Evolutionary conservation across 2,113 vertebrate species (phyloP), one percentile per base, ranked within the genome.

Genomic region (Myodes glareolus): DNA sequence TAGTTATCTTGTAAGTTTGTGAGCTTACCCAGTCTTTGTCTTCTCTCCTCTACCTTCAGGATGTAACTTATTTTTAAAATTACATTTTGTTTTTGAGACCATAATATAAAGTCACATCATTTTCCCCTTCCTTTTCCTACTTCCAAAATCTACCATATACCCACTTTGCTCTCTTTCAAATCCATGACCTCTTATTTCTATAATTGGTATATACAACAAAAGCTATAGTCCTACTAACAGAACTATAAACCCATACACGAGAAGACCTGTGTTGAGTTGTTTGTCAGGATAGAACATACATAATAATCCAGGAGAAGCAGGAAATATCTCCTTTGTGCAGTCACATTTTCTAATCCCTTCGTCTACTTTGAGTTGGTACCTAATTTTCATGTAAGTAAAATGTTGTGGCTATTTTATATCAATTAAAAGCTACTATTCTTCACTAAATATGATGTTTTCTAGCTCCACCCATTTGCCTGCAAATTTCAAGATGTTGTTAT

Each of bases 351-450:
- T 55, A 73, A 45, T 85, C n/a, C 42, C 73, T 72, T 75, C 23
- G 50, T 21, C 33, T 68, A 50, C 3, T 75, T 91, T 27, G 4
- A 76, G 45, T 94, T 94, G 87, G 14, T 58, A 65, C 33, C 65
- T 50, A 55, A 89, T 96, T 93, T 92, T 42, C 11, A 50, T 61
- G 92, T 25, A 29, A 82, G 29, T 85, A 88, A 81, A 97, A 91
- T 88, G 90, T 93, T 94, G 55, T 80, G 63, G 29, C 86, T 84
- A 39, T 13, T 84, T 94, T 92, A 17, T 96, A 52, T 19, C 10
- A 31, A 89, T 95, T 94, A 88, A 95, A 85, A 92, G 47, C 11
- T 85, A 87, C 33, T 94, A 72, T 10, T 72, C 9, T 33, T 58
- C 1, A 58, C 58, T 58, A 21, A 58, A 19, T 58, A 58, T 58